phyloP scores from a whole-genome alignment of 2,113 vertebrate genomes.

The Nothoprocta pentlandii region DNA sequence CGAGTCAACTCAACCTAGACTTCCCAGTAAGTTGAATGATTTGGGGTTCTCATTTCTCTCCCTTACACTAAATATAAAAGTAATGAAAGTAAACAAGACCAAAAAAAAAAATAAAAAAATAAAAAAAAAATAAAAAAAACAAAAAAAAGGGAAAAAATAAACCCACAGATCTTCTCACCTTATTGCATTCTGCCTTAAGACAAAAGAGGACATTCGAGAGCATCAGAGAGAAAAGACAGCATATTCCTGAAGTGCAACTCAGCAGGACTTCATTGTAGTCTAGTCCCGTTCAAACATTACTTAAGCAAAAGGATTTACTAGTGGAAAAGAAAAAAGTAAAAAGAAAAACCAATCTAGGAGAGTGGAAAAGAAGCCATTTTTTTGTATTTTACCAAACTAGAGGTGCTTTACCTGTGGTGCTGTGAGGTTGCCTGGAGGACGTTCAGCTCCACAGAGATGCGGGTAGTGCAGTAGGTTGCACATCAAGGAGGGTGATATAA shows the following conservation, averaged over 20 bases:
- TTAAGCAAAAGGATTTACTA: neutral
- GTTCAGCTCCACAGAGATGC: neutral
- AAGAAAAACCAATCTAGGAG: neutral
- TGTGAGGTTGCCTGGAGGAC: rapidly evolving
- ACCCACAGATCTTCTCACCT: neutral
- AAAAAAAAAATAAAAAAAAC: neutral
- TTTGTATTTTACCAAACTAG: neutral
- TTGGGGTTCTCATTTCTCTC: neutral
- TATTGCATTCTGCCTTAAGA: neutral
- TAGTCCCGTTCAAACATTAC: neutral
- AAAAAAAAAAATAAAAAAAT: neutral
- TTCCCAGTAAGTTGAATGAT: neutral
- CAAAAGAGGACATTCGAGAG: neutral
- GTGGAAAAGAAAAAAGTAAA: no score
- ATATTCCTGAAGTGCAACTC: neutral
- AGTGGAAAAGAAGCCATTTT: neutral
- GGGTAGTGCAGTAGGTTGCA: neutral
- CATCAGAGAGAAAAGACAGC: neutral
- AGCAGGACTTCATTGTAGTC: neutral
- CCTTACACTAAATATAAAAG: neutral
- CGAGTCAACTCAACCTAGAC: neutral
- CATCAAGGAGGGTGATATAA: neutral
- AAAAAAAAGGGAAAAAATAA: neutral
- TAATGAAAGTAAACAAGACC: neutral
- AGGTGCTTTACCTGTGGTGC: neutral